A percentile compares a stretch with the other conserved stretches of the same genome.
These are phyloP conservation scores for Cephalophus harveyi DNA, from an alignment of 2,113 vertebrate genomes.

Conservation along the genomic window DNA sequence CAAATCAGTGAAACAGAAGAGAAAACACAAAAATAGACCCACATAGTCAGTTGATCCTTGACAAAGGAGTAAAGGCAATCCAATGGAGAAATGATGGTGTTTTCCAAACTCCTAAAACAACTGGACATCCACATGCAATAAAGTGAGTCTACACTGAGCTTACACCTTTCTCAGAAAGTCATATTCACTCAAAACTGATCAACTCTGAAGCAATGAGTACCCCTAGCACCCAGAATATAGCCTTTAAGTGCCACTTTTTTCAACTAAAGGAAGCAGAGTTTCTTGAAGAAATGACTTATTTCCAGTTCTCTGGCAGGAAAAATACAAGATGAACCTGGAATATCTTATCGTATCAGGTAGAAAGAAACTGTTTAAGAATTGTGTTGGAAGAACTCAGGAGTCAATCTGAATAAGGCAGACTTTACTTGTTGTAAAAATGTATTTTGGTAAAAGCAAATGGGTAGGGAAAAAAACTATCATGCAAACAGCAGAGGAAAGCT, in stretches of 20 bases:
- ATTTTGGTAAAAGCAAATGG: background rate
- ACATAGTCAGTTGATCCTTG: background rate
- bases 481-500: background rate
- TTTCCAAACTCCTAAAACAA: background rate
- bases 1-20: background rate
- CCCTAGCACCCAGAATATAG: background rate
- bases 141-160: background rate
- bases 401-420: background rate
- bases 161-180: background rate
- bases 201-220: background rate
- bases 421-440: background rate
- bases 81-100: background rate
- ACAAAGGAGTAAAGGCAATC: background rate
- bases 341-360: background rate
- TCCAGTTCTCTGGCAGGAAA: background rate
- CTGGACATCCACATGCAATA: background rate
- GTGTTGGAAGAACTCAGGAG: background rate
- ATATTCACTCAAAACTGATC: background rate
- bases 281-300: background rate
- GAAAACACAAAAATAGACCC: background rate
- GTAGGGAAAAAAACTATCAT: background rate
- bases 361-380: background rate
- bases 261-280: background rate
- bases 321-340: background rate
- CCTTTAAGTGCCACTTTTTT: background rate